A percentile compares a stretch with the other conserved stretches of the same genome.
Evolutionary conservation across 2,888 invertebrate species (phyloP).

Genomic region (Heliconius ismenius): DNA sequence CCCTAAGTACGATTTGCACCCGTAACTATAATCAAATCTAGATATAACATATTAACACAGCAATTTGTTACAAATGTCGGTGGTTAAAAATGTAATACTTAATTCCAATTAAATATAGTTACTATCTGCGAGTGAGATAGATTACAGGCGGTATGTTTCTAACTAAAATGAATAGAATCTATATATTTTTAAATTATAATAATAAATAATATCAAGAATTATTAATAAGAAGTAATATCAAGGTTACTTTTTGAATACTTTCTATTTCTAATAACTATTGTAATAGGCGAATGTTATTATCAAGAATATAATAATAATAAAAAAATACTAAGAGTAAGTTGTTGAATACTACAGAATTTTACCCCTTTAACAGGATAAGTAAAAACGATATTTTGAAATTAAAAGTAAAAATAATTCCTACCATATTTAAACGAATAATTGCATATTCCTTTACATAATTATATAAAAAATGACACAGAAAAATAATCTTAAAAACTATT

Average conservation of each 20-base stretch:
- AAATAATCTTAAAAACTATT: conserved; percentile 19
- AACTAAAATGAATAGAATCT: neutral
- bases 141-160: neutral
- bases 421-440: neutral
- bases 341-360: neutral
- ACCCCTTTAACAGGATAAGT: neutral
- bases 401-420: neutral
- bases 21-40: neutral
- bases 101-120: neutral
- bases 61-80: neutral
- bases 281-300: too few species aligned
- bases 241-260: neutral
- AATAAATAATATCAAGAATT: neutral
- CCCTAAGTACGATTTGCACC: neutral
- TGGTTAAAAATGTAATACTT: conserved; percentile 1
- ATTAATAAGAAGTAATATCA: neutral
- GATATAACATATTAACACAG: neutral
- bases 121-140: neutral
- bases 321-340: neutral
- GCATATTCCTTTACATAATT: conserved; percentile 26
- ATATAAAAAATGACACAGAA: conserved; percentile 15
- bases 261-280: neutral
- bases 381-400: neutral
- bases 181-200: neutral
- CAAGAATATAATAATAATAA: too few species aligned